Evolutionary conservation across 2,888 invertebrate genomes (phyloP), one percentile per base, ranked within the genome.

Genomic region (Drosophila nigricruria): DNA sequence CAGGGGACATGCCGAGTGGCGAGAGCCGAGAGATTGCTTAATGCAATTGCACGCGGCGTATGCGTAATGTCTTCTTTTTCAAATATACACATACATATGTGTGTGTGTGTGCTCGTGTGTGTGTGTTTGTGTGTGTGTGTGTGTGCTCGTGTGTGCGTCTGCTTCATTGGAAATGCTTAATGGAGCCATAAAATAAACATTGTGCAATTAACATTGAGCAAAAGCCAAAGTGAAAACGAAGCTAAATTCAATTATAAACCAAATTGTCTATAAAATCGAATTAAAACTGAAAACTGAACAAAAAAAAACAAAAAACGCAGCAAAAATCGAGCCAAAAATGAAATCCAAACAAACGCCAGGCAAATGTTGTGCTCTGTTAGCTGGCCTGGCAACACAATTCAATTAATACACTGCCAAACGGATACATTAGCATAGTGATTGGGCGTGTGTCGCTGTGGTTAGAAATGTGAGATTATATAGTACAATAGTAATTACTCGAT

Each of bases 11-110:
- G 10, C 30, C 30, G 8, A 30, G 30, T 47, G 47, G 27, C 27
- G 32, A 36, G 47, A 18, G 56, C 9, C 52, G 32, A 18, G 25
- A 42, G 25, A 45, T 50, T 54, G 42, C 42, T 56, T 25, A 50
- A 50, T 70, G 49, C 58, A 71, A 57, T 65, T 71, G 50, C 61
- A 76, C 73, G 57, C 57, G 82, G 72, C 82, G 82, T 83, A 88
- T 88, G 82, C 82, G 85, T 77, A 74, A 71, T 88, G 49, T 73
- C 27, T 47, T 27, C 50, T 34, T 32, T 34, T 20, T 34, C 32
- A 18, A 18, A 8, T 34, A 32, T 5, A 20, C 5, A 27, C 10
- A 25, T 12, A 1, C 12, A 12, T 18, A 18, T 1, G 18, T 43
- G 34, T 5, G n/a, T 36, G 30, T 38, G 20, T 30, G 36, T 25